Base-by-base conservation (phyloP, 2,113 vertebrate genomes). In the Petrocephalus microphthalmus region DNA sequence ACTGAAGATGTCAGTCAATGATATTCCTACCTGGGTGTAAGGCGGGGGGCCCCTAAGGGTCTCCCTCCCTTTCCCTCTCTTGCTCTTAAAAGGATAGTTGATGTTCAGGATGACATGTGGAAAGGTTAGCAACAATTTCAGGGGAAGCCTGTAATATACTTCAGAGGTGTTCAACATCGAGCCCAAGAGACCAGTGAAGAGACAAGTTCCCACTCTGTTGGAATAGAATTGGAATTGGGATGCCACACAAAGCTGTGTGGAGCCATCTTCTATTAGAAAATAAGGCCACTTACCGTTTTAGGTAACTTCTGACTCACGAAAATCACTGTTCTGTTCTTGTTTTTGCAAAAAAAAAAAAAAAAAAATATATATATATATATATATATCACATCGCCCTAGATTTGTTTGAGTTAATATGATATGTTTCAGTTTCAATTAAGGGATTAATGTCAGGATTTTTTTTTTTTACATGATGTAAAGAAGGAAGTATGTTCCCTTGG, bases 91-190 rank as follows among this genome's bases (percentile, higher is more conserved):
- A 92, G 92, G 91, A 93, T 94, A 92, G 94, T 94, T 94, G 93
- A 94, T 94, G 93, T 92, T 93, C 88, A 92, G 90, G 90, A 91
- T 94, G 93, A 93, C 93, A 93, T 91, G 91, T 93, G 93, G 93
- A 95, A 94, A 95, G 94, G 94, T 95, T 94, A 94, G 90, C 89
- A 89, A 89, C 89, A 84, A 89, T 93, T 92, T 92, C 90, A 91
- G 92, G 93, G 91, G 88, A 90, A 91, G 90, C 64, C 91, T 90
- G 92, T 92, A 94, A 94, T 94, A 93, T 94, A 93, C 94, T 93
- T 94, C 93, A 93, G 93, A 94, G 94, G 93, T 94, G 92, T 94
- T 94, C 92, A 94, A 92, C 93, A 93, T 93, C 90, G 91, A 92
- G 92, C 92, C 91, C 91, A 54, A 90, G 90, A 93, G 93, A 91